Conservation (phyloP, 2,888 invertebrate species). For the Bellardia pandia region DNA sequence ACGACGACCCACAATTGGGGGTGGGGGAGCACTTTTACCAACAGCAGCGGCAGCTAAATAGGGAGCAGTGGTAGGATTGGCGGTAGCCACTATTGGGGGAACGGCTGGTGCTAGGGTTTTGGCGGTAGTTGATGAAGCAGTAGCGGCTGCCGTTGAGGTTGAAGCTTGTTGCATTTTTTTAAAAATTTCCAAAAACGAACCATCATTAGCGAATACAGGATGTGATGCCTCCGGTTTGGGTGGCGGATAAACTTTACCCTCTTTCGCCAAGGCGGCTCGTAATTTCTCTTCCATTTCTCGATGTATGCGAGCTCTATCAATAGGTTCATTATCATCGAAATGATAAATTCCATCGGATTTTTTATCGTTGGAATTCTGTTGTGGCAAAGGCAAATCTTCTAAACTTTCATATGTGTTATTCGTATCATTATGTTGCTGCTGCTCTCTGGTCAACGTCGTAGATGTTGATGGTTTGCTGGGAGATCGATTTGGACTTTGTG, state of each 20-base stretch:
- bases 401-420: conserved; percentile 51
- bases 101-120: conserved; percentile 39
- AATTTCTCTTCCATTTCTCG: conserved; percentile 83
- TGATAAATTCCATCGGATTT: conserved; percentile 77
- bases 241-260: conserved; percentile 84
- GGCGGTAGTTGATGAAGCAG: conserved; percentile 35
- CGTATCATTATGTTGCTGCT: conserved; percentile 1
- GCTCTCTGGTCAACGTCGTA: neutral
- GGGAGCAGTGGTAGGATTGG: conserved; percentile 76
- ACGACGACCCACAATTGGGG: conserved; percentile 90
- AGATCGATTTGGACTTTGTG: conserved; percentile 31
- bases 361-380: conserved; percentile 62
- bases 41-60: conserved; percentile 78
- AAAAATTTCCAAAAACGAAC: conserved; percentile 95
- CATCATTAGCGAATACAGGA: conserved; percentile 88
- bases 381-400: conserved; percentile 69
- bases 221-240: conserved; percentile 87
- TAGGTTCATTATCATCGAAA: conserved; percentile 80
- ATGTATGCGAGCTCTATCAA: conserved; percentile 83
- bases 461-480: conserved; percentile 67
- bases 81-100: conserved; percentile 75
- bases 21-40: conserved; percentile 83
- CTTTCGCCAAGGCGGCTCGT: conserved; percentile 82
- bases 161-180: conserved; percentile 89
- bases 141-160: conserved; percentile 47